Conservation (phyloP, 1,140 invertebrate genomes). For the Manduca sexta region DNA sequence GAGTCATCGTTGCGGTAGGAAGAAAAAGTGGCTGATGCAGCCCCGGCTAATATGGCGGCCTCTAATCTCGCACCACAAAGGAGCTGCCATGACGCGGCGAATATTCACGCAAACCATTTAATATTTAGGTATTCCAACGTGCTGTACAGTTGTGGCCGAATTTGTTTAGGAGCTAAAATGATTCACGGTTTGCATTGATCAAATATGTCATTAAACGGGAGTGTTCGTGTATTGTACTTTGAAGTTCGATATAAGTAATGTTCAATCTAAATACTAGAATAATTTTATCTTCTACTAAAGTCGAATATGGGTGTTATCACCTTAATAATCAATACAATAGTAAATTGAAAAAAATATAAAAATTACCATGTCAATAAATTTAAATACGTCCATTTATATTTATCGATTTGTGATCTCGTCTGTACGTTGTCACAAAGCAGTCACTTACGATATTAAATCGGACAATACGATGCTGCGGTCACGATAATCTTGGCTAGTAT, state of each 20-base stretch:
- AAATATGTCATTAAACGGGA: too few species aligned
- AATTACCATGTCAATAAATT: too few species aligned
- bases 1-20: constrained; percentile 14
- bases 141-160: constrained; percentile 39
- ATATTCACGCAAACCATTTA: constrained; percentile 63
- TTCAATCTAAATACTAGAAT: too few species aligned
- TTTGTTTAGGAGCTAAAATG: not conserved
- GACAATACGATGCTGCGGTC: constrained; percentile 50
- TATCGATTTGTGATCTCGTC: constrained; percentile 22
- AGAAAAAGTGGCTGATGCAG: constrained; percentile 46
- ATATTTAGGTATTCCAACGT: constrained; percentile 66
- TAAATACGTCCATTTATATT: too few species aligned
- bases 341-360: too few species aligned
- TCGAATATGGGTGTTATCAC: too few species aligned
- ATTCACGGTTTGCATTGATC: too few species aligned
- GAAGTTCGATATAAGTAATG: too few species aligned
- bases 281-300: too few species aligned
- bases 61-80: constrained; percentile 66
- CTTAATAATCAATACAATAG: too few species aligned
- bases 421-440: constrained; percentile 31
- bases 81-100: constrained; percentile 63
- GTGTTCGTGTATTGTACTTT: too few species aligned
- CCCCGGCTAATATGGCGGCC: constrained; percentile 53
- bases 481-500: constrained; percentile 56
- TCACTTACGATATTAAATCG: constrained; percentile 56